Evolutionary conservation across 2,888 invertebrate species (phyloP).

Genomic region (Pelosia muscerda): DNA sequence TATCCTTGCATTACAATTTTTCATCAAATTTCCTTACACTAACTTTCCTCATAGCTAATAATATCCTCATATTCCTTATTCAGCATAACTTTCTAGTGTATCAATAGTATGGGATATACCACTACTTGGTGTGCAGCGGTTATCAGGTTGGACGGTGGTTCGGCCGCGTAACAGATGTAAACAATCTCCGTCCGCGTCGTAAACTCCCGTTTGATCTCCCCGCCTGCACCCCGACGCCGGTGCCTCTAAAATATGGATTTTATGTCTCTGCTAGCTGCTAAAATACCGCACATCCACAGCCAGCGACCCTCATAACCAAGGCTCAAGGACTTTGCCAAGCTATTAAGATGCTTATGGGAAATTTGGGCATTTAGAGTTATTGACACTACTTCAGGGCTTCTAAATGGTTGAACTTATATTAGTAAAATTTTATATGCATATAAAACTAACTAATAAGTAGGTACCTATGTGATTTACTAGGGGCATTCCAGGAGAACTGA

Average conservation of each 20-base stretch:
- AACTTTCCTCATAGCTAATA: not conserved
- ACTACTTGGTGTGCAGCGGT: slow-evolving; percentile 76
- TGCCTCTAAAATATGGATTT: slow-evolving; percentile 85
- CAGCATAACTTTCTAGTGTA: slow-evolving; percentile 37
- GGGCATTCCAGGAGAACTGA: not conserved
- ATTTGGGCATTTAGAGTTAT: slow-evolving; percentile 40
- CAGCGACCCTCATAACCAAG: slow-evolving; percentile 77
- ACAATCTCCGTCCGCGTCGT: slow-evolving; percentile 84
- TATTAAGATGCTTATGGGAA: slow-evolving; percentile 44
- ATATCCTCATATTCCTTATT: slow-evolving; percentile 12
- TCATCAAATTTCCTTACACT: slow-evolving; percentile 1
- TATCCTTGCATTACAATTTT: not conserved
- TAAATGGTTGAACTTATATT: not conserved
- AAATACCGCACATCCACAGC: slow-evolving; percentile 78
- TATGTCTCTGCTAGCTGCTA: slow-evolving; percentile 81
- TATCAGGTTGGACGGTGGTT: slow-evolving; percentile 80
- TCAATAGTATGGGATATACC: slow-evolving; percentile 50
- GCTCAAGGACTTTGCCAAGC: slow-evolving; percentile 45
- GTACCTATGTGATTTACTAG: not conserved
- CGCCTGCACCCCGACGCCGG: slow-evolving; percentile 63
- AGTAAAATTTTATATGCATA: not conserved
- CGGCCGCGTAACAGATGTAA: slow-evolving; percentile 84
- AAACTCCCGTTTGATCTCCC: slow-evolving; percentile 85
- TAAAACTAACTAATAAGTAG: not conserved
- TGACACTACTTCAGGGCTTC: slow-evolving; percentile 30